These are phyloP conservation scores for Heliconius hortense DNA, from an alignment of 2,888 invertebrate genomes.

Conservation along the genomic window DNA sequence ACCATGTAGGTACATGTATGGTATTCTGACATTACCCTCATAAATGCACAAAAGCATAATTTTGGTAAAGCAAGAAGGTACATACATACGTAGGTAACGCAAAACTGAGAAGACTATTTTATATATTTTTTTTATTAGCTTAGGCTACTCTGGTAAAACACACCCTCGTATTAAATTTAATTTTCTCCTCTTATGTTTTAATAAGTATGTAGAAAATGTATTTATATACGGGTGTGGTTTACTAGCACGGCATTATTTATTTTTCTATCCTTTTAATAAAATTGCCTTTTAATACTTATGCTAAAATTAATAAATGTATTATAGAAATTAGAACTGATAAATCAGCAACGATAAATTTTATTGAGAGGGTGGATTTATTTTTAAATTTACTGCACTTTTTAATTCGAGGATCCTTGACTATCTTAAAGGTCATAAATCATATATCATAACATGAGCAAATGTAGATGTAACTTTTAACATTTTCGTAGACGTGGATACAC, in stretches of 20 bases:
- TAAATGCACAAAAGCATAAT: slow-evolving; percentile 63
- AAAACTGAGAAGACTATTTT: slow-evolving; percentile 60
- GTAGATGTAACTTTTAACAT: slow-evolving; percentile 36
- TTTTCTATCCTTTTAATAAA: slow-evolving; percentile 63
- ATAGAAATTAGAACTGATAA: not conserved
- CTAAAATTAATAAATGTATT: not conserved
- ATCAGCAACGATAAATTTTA: slow-evolving; percentile 45
- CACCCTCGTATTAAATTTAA: slow-evolving; percentile 47
- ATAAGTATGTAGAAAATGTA: slow-evolving; percentile 27
- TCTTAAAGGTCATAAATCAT: not conserved
- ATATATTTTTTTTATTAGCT: slow-evolving; percentile 72
- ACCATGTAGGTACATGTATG: slow-evolving; percentile 55
- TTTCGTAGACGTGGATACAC: slow-evolving; percentile 12
- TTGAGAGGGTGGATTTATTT: slow-evolving; percentile 69
- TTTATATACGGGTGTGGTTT: slow-evolving; percentile 64
- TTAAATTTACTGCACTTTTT: slow-evolving; percentile 78
- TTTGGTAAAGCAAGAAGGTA: slow-evolving; percentile 51
- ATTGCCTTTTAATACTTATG: slow-evolving; percentile 25
- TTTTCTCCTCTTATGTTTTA: slow-evolving; percentile 30
- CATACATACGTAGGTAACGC: slow-evolving; percentile 49
- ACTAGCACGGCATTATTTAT: slow-evolving; percentile 74
- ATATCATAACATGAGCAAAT: slow-evolving; percentile 21
- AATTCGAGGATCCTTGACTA: slow-evolving; percentile 70
- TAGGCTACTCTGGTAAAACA: slow-evolving; percentile 78
- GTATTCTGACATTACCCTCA: slow-evolving; percentile 53